These are phyloP conservation scores for Chalcosyrphus nemorum DNA, from an alignment of 2,888 invertebrate species.

Conservation along the genomic window DNA sequence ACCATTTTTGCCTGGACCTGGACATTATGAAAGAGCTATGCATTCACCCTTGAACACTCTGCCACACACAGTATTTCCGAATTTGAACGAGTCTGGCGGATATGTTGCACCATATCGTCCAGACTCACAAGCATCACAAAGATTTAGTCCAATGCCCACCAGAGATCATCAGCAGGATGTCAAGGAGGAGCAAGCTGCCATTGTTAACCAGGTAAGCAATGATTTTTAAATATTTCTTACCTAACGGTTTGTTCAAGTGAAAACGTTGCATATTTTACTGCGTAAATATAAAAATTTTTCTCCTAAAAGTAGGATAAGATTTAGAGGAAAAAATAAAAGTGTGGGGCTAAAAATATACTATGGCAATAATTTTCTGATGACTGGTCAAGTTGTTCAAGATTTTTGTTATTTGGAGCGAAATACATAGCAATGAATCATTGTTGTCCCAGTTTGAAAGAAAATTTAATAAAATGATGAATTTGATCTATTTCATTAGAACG, in stretches of 20 bases:
- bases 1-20: constrained; percentile 84
- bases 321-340: no score
- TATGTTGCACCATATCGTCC: constrained; percentile 78
- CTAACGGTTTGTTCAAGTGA: not conserved
- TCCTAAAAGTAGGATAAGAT: constrained; percentile 25
- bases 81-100: constrained; percentile 81
- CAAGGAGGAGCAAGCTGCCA: constrained; percentile 80
- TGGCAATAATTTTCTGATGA: not conserved
- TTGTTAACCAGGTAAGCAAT: constrained; percentile 80
- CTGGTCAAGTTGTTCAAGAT: not conserved
- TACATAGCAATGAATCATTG: constrained; percentile 20
- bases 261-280: constrained; percentile 15
- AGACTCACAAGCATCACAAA: constrained; percentile 75
- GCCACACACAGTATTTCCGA: constrained; percentile 84
- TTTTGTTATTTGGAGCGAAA: constrained; percentile 1
- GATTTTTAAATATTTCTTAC: not conserved
- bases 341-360: not conserved
- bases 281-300: not conserved
- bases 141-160: constrained; percentile 81
- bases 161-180: constrained; percentile 82
- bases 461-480: not conserved
- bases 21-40: constrained; percentile 80
- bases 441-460: not conserved
- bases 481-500: not conserved
- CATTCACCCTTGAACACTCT: constrained; percentile 81